Percentiles rank a stretch among this genome's conserved stretches.
phyloP scores from a whole-genome alignment of 1,140 invertebrate species.

The Rhizoglyphus robini region DNA sequence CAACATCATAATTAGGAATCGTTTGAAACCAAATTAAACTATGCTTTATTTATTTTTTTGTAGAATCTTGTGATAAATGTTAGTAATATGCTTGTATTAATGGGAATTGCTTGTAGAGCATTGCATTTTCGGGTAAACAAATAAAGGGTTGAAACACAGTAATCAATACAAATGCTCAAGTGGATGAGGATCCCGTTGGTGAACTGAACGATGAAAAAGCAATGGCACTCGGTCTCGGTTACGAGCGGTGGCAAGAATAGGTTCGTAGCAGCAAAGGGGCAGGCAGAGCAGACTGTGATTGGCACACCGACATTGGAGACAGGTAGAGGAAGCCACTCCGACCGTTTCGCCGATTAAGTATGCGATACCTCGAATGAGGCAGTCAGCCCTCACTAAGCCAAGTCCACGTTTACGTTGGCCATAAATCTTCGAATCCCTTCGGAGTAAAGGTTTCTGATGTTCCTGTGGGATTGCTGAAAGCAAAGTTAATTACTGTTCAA shows the following conservation, averaged over 20 bases:
- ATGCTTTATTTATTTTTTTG: too few species aligned
- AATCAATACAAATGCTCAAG: slow-evolving; percentile 3
- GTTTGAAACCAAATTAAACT: not conserved
- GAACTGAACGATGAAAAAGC: not conserved
- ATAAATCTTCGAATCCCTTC: not conserved
- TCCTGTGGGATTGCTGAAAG: slow-evolving; percentile 9
- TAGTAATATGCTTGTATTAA: too few species aligned
- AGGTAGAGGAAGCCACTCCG: slow-evolving; percentile 31
- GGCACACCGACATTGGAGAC: slow-evolving; percentile 32
- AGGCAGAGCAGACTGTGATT: slow-evolving; percentile 30
- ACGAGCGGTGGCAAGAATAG: not conserved
- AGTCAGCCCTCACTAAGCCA: slow-evolving; percentile 13
- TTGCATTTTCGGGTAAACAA: too few species aligned
- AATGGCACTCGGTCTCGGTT: not conserved
- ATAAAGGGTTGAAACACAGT: too few species aligned
- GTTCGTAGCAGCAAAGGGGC: slow-evolving; percentile 32
- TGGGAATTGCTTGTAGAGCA: too few species aligned
- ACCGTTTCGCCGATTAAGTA: slow-evolving; percentile 21
- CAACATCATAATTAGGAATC: not conserved
- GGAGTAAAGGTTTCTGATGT: not conserved
- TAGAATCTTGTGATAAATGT: too few species aligned
- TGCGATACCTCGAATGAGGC: slow-evolving; percentile 20
- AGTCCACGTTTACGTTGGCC: not conserved
- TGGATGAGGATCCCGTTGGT: slow-evolving; percentile 1
- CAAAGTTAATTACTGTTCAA: too few species aligned